These are phyloP conservation scores for Euzetes globulus DNA, from an alignment of 2,888 invertebrate genomes.

Conservation along the genomic window DNA sequence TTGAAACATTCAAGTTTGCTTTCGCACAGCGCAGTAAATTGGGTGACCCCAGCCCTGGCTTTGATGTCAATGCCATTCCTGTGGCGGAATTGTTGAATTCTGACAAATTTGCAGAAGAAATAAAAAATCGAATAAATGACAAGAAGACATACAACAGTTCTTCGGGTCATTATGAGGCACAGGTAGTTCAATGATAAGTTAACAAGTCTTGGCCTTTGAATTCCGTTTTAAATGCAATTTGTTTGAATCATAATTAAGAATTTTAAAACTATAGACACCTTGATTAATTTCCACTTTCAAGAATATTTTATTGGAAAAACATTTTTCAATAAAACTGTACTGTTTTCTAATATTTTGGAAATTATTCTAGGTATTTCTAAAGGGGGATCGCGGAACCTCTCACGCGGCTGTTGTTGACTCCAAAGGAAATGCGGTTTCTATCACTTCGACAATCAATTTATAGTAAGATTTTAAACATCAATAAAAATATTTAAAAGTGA, in stretches of 20 bases:
- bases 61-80: conserved; percentile 37
- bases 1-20: conserved; percentile 85
- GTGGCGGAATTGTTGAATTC: not conserved
- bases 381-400: conserved; percentile 65
- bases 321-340: no score
- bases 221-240: no score
- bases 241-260: no score
- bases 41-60: conserved; percentile 61
- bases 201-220: no score
- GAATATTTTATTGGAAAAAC: no score
- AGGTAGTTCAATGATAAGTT: conserved; percentile 31
- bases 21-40: conserved; percentile 75
- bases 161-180: conserved; percentile 32
- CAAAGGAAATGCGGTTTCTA: conserved; percentile 84
- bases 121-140: conserved; percentile 21
- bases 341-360: no score
- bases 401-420: conserved; percentile 75
- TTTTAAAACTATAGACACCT: no score
- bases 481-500: not conserved
- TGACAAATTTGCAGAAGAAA: conserved; percentile 55
- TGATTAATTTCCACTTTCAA: no score
- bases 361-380: conserved; percentile 19
- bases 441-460: conserved; percentile 82
- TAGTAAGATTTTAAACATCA: conserved; percentile 57
- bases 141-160: conserved; percentile 31